Conservation (phyloP, 2,797 vertebrate genomes). For the Amniataba percoides region DNA sequence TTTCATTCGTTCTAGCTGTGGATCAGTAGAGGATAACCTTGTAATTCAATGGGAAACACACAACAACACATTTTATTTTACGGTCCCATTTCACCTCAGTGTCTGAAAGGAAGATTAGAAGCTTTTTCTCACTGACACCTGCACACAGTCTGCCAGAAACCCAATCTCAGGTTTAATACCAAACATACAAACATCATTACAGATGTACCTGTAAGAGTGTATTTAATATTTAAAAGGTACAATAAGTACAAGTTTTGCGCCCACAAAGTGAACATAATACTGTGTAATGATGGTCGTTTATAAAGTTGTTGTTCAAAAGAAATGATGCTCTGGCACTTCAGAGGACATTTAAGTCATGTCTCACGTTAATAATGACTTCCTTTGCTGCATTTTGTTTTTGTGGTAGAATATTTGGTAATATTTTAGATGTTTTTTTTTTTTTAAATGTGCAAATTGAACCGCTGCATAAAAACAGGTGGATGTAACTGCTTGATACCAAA, state of each 20-base stretch:
- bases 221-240: slow-evolving; percentile 13
- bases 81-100: slow-evolving; percentile 13
- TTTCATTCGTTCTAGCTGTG: slow-evolving; percentile 4
- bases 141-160: background rate
- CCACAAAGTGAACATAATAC: background rate
- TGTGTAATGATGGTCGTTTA: background rate
- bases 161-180: background rate
- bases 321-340: background rate
- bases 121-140: slow-evolving; percentile 3
- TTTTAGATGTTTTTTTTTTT: too few species aligned
- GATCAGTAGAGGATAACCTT: slow-evolving; percentile 21
- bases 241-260: background rate
- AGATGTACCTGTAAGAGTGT: background rate
- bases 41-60: slow-evolving; percentile 11
- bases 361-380: too few species aligned
- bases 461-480: too few species aligned
- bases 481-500: too few species aligned
- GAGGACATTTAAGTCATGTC: too few species aligned
- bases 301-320: background rate
- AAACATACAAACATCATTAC: slow-evolving; percentile 5
- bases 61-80: slow-evolving; percentile 5
- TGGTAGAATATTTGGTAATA: too few species aligned
- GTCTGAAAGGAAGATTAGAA: slow-evolving; percentile 26
- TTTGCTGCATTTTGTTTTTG: too few species aligned
- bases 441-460: too few species aligned